Evolutionary conservation across 2,113 vertebrate species (phyloP).

Genomic region (Cichladusa arquata): DNA sequence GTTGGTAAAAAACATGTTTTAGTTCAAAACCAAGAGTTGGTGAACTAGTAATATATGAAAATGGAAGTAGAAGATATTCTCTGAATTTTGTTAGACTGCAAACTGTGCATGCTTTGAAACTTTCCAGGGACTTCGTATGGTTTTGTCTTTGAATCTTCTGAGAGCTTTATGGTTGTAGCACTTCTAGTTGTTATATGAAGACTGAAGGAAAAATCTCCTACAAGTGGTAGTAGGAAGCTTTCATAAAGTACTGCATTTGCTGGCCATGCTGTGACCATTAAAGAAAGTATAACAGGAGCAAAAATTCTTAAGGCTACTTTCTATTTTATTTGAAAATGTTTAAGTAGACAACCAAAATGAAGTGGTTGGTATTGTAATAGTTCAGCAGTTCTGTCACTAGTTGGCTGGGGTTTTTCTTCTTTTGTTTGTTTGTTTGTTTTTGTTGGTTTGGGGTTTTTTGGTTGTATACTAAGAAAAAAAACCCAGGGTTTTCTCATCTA

Average conservation of each 20-base stretch:
- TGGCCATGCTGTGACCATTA: no score
- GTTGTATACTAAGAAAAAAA: no score
- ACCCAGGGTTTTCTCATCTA: no score
- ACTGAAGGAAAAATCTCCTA: no score
- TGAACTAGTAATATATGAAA: background rate
- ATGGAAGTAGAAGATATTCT: background rate
- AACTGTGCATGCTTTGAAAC: background rate
- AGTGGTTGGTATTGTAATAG: background rate
- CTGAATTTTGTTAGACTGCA: background rate
- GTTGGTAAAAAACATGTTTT: background rate
- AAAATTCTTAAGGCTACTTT: background rate
- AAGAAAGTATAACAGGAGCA: background rate
- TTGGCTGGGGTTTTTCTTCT: background rate
- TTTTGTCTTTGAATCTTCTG: background rate
- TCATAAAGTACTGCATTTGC: no score
- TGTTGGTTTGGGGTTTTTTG: no score
- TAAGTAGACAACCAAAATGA: background rate
- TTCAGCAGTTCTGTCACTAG: background rate
- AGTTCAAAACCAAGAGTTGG: background rate
- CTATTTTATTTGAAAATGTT: background rate
- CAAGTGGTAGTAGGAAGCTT: no score
- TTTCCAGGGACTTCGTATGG: background rate
- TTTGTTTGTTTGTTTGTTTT: no score
- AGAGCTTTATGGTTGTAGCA: background rate
- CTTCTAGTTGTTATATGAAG: background rate